Base-by-base conservation (phyloP, 2,888 invertebrate genomes). In the Coelopa pilipes region DNA sequence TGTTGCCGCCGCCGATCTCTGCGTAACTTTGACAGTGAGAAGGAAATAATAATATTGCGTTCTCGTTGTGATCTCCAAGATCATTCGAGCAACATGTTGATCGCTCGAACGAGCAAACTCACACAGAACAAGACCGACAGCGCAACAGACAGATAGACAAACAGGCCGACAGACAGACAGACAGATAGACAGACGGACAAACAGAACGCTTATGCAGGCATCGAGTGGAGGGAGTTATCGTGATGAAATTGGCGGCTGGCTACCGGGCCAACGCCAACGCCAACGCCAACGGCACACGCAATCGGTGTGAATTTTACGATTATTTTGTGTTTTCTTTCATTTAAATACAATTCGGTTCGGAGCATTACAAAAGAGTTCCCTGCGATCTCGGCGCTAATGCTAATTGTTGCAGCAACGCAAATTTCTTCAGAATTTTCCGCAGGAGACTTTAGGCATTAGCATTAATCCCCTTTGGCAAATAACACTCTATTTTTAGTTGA, bases 1-100 rank as follows among this genome's bases (percentile, higher is more conserved):
- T 34, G 34, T 34, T 34, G 34, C 34, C 34, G 34, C 7, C 7
- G 34, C 2, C 2, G 34, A 34, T 34, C 34, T 66, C 46, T 66
- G 47, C 49, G 21, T 66, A 66, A 66, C 50, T 66, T 66, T 66
- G 66, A 66, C 66, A 66, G 66, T 66, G 66, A 66, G 66, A 62
- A 34, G 34, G 34, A 62, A 24, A 62, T 62, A 34, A 15, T 53
- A 53, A 53, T 53, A 53, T 53, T 53, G 53, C 53, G 53, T 53
- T 4, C n/a, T 4, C 34, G 34, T 34, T 34, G 34, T 34, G 34
- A 34, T 34, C 34, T n/a, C n/a, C 53, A 53, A 34, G 34, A 53
- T 53, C 53, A n/a, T 11, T 15, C n/a, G 13, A 53, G 53, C 53
- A 53, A 53, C 53, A n/a, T 53, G 53, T 53, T 53, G 53, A 53